Conservation (phyloP, 2,113 vertebrate genomes). For the Bambusicola thoracicus region DNA sequence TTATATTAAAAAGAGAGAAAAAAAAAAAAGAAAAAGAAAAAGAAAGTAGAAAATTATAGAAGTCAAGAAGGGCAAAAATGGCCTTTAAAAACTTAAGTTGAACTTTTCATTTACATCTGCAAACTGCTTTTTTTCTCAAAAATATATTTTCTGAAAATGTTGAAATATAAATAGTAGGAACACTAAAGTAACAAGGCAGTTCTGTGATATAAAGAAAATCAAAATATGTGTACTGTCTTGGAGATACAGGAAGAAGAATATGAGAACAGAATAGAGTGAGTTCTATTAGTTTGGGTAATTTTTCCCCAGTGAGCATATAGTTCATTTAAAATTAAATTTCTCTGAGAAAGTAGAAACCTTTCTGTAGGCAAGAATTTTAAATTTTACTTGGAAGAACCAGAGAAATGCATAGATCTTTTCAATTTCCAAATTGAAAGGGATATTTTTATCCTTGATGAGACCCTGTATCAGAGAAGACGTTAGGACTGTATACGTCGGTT, state of each 20-base stretch:
- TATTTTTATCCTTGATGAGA: not conserved
- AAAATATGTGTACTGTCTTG: not conserved
- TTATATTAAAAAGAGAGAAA: conserved; percentile 15
- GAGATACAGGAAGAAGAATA: not conserved
- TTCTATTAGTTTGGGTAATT: not conserved
- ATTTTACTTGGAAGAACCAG: not conserved
- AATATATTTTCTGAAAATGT: not conserved
- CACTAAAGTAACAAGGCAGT: not conserved
- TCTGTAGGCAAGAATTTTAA: not conserved
- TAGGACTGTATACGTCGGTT: not conserved
- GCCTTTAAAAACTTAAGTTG: not conserved
- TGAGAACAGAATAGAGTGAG: not conserved
- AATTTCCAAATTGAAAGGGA: not conserved
- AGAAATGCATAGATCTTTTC: not conserved
- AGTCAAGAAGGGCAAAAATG: not conserved
- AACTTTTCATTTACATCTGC: not conserved
- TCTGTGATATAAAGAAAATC: not conserved
- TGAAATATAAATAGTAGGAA: not conserved
- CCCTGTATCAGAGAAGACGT: not conserved
- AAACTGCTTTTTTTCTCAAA: not conserved
- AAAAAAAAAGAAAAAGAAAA: conserved; percentile 24
- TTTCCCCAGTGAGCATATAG: not conserved
- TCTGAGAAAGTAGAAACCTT: not conserved
- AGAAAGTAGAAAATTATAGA: not conserved
- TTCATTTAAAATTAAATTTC: not conserved